Evolutionary conservation across 2,113 vertebrate species (phyloP), one percentile per base, ranked within the genome.

Genomic region (Pycnonotus jocosus): DNA sequence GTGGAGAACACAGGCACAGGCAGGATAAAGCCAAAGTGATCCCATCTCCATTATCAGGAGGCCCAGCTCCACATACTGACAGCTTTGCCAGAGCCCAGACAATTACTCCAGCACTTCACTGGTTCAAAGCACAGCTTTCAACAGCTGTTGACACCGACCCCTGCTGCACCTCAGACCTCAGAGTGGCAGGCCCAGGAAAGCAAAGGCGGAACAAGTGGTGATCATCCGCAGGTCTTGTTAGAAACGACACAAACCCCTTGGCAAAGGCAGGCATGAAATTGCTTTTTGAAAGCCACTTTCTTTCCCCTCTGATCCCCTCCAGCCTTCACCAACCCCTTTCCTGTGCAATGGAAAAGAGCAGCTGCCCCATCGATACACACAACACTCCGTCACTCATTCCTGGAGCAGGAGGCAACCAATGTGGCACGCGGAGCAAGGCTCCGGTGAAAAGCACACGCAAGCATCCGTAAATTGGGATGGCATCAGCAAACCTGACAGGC

Each of bases 401-500:
- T 5, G 1, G 44, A 86, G 81, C 21, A 2, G 56, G 22, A 73
- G 53, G 42, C 42, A 56, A 28, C 3, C 40, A 4, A 23, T 25
- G 77, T 8, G 31, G 68, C 1, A 1, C 17, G 53, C 0, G 2
- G 69, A 71, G 44, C 51, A 17, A 38, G 17, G 57, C n/a, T 47
- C 38, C 0, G 0, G 21, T 21, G 61, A 81, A 60, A 93, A 74
- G 12, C 73, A 81, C 48, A 11, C 0, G 0, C 0, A 0, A 28
- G 12, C 23, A 28, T 51, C 66, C 31, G 1, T 23, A 24, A 74
- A 78, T 5, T 5, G 22, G 33, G 57, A 48, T 14, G 53, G 69
- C 65, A 33, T 0, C 9, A 53, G 48, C 57, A 81, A 95, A 64
- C 50, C 21, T 44, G 10, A 44, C 10, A 31, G 64, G 42, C 31